Evolutionary conservation across 2,113 vertebrate genomes (phyloP).

Genomic region (Corythornis vintsioides): DNA sequence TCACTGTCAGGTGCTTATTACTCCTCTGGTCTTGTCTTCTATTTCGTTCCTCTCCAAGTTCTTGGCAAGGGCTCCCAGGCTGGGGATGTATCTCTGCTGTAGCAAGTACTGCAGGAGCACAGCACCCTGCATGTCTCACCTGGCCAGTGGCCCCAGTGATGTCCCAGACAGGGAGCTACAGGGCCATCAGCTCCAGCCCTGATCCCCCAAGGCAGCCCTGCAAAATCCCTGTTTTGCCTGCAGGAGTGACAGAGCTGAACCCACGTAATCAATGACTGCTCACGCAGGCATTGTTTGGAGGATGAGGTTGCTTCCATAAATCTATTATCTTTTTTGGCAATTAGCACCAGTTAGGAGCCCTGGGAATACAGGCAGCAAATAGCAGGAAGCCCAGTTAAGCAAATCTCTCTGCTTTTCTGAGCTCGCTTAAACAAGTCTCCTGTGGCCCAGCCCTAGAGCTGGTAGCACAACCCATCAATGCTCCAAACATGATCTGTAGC

Average conservation of each 20-base stretch:
- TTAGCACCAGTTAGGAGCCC: neutral
- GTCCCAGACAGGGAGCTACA: neutral
- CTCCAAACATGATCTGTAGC: neutral
- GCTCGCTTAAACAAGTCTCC: slow-evolving; percentile 26
- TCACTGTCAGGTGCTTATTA: neutral
- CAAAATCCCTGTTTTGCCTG: neutral
- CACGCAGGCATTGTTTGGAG: neutral
- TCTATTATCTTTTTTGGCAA: slow-evolving; percentile 40
- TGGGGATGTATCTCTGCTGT: neutral
- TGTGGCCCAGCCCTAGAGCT: neutral
- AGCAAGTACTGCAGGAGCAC: neutral
- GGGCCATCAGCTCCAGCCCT: neutral
- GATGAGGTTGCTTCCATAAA: slow-evolving; percentile 28
- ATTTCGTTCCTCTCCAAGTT: neutral
- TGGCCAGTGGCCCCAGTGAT: neutral
- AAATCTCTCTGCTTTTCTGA: slow-evolving; percentile 20
- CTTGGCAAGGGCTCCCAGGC: neutral
- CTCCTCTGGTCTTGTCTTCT: neutral
- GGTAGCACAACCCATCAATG: neutral
- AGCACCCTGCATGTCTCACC: neutral
- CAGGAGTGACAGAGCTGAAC: neutral
- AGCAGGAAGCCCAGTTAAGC: slow-evolving; percentile 23
- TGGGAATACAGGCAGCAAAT: slow-evolving; percentile 22
- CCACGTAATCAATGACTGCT: neutral
- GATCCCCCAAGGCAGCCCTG: neutral